Percentiles rank a stretch among this genome's conserved stretches.
Conservation (phyloP, 2,797 vertebrate genomes). For the Chaetodon trifasciatus region DNA sequence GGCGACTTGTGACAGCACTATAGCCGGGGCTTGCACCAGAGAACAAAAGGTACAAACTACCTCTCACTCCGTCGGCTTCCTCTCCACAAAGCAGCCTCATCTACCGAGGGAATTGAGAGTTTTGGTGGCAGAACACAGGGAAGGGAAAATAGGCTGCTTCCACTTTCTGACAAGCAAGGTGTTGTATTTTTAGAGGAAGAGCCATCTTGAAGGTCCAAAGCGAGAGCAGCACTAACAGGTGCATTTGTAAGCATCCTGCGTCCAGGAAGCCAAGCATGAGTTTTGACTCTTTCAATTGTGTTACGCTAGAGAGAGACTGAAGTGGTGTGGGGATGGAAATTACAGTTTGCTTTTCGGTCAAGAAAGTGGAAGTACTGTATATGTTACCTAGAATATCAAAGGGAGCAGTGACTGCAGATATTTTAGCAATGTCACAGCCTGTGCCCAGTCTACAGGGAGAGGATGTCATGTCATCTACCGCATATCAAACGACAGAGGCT, state of each 20-base stretch:
- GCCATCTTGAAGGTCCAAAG: slow-evolving; percentile 33
- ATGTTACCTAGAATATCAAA: slow-evolving; percentile 42
- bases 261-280: slow-evolving; percentile 36
- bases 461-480: not conserved
- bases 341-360: slow-evolving; percentile 57
- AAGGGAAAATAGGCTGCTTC: slow-evolving; percentile 48
- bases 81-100: slow-evolving; percentile 32
- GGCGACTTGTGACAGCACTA: slow-evolving; percentile 40
- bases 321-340: slow-evolving; percentile 38
- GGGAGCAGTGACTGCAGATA: slow-evolving; percentile 16
- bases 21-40: slow-evolving; percentile 20
- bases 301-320: slow-evolving; percentile 18
- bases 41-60: slow-evolving; percentile 48
- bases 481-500: not conserved
- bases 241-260: slow-evolving; percentile 52
- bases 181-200: slow-evolving; percentile 57
- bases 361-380: slow-evolving; percentile 23
- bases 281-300: slow-evolving; percentile 43
- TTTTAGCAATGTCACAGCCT: slow-evolving; percentile 17
- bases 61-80: slow-evolving; percentile 29
- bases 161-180: slow-evolving; percentile 49
- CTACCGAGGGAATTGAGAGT: slow-evolving; percentile 49
- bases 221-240: slow-evolving; percentile 57
- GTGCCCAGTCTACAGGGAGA: not conserved
- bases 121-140: slow-evolving; percentile 36